Percentiles rank a stretch among this genome's conserved stretches.
These are phyloP conservation scores for Celastrina argiolus DNA, from an alignment of 2,888 invertebrate genomes.

Conservation along the genomic window DNA sequence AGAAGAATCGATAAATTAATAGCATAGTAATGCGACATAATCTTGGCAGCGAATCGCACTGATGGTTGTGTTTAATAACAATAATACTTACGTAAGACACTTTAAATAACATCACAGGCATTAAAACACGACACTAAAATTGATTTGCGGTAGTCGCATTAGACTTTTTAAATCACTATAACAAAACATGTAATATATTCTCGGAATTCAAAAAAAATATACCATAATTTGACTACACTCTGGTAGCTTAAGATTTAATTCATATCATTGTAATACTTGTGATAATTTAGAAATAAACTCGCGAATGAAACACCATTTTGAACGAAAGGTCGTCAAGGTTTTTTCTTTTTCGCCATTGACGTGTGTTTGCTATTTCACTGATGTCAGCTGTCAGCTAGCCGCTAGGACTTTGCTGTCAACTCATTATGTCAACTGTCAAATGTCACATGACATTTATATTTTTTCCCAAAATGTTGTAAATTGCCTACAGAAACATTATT, in stretches of 20 bases:
- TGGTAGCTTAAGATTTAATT: constrained; percentile 45
- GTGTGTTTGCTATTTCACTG: constrained; percentile 45
- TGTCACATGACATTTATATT: too few relatives aligned
- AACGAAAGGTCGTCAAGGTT: constrained; percentile 67
- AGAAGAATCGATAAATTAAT: constrained; percentile 27
- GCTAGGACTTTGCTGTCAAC: too few relatives aligned
- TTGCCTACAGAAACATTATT: too few relatives aligned
- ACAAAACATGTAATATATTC: constrained; percentile 37
- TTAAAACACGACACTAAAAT: constrained; percentile 60
- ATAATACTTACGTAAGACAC: constrained; percentile 72
- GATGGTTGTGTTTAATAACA: constrained; percentile 49
- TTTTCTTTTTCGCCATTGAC: constrained; percentile 39
- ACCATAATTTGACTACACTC: constrained; percentile 38
- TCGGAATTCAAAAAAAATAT: constrained; percentile 43
- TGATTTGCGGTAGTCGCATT: constrained; percentile 47
- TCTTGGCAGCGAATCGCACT: constrained; percentile 20
- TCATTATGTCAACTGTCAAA: neutral
- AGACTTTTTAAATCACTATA: constrained; percentile 39
- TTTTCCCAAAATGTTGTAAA: too few relatives aligned
- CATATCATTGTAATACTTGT: constrained; percentile 54
- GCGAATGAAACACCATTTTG: constrained; percentile 72
- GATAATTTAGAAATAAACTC: constrained; percentile 63
- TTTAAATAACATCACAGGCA: constrained; percentile 62
- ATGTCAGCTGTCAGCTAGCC: neutral
- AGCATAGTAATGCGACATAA: constrained; percentile 19